Evolutionary conservation across 2,888 invertebrate genomes (phyloP).

Genomic region (Mesopsocus fuscifrons): DNA sequence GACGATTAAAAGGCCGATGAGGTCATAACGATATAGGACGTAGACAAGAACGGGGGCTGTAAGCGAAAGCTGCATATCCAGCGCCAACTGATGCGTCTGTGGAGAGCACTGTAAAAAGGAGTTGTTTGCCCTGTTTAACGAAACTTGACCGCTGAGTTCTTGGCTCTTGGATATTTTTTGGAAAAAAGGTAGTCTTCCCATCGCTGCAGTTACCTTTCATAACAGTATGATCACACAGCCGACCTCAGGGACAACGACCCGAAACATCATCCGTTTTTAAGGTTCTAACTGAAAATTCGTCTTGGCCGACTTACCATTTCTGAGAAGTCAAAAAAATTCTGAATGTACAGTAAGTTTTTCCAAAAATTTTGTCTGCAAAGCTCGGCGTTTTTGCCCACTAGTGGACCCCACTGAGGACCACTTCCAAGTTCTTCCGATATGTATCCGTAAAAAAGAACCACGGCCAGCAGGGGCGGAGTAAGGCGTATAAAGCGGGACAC

Average conservation of each 20-base stretch:
- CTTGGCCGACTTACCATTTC: constrained; percentile 34
- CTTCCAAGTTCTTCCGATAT: constrained; percentile 41
- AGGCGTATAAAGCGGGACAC: constrained; percentile 39
- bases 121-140: too few relatives aligned
- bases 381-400: constrained; percentile 40
- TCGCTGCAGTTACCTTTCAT: too few relatives aligned
- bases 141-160: too few relatives aligned
- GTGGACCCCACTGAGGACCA: constrained; percentile 46
- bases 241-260: too few relatives aligned
- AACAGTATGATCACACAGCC: too few relatives aligned
- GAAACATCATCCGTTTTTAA: too few relatives aligned
- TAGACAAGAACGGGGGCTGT: constrained; percentile 45
- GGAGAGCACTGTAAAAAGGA: constrained; percentile 46
- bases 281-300: too few relatives aligned
- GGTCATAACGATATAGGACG: constrained; percentile 34
- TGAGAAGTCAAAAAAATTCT: constrained; percentile 47
- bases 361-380: constrained; percentile 45
- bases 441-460: constrained; percentile 45
- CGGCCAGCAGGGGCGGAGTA: constrained; percentile 39
- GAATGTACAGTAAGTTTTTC: constrained; percentile 45
- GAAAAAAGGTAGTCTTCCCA: too few relatives aligned
- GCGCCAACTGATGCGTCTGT: constrained; percentile 51
- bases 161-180: too few relatives aligned
- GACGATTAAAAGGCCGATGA: constrained; percentile 33
- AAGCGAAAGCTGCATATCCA: constrained; percentile 53